Evolutionary conservation across 2,113 vertebrate species (phyloP).

Genomic region (Lichenostomus cassidix): DNA sequence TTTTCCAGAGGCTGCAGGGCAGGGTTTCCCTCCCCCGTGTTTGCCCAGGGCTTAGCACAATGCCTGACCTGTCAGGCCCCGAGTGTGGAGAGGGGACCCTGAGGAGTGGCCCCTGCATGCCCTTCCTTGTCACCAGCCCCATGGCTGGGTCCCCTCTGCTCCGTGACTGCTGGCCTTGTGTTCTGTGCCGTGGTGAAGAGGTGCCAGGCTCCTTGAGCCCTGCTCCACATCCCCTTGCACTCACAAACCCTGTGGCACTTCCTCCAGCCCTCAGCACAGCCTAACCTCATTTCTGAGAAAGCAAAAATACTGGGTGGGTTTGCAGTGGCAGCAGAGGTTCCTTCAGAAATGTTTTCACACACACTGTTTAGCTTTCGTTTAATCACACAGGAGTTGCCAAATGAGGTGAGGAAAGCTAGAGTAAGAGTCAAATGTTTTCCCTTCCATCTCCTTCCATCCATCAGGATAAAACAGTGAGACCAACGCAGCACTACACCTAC

Average conservation of each 20-base stretch:
- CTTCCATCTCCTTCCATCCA: neutral
- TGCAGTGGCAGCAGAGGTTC: neutral
- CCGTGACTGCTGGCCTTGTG: neutral
- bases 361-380: accelerated
- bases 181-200: accelerated
- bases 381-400: neutral
- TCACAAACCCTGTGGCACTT: neutral
- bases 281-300: neutral
- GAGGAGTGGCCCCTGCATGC: neutral
- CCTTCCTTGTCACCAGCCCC: neutral
- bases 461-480: neutral
- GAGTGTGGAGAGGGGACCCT: neutral
- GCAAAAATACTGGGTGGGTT: neutral
- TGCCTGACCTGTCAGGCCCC: constrained; percentile 26
- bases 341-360: neutral
- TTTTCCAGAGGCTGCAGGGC: constrained; percentile 42
- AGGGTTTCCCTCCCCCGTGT: constrained; percentile 57
- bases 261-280: neutral
- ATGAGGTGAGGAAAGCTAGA: neutral
- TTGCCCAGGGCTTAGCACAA: constrained; percentile 50
- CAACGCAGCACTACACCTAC: too few species aligned
- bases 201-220: neutral
- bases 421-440: neutral
- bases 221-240: neutral
- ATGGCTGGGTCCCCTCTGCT: accelerated